Base-by-base conservation (phyloP, 2,888 invertebrate species). In the Frankliniella fusca region DNA sequence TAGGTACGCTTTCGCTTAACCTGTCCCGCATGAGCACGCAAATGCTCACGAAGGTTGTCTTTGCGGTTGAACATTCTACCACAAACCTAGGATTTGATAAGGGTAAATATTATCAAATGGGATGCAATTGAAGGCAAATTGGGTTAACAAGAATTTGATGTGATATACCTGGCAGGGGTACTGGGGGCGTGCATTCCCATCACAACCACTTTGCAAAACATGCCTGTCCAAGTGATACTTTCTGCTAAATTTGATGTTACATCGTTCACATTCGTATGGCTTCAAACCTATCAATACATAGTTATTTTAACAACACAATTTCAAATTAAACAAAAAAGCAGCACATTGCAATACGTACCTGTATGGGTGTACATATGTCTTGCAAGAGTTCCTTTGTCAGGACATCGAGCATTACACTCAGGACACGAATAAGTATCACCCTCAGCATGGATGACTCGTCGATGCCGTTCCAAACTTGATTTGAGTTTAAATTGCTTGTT, bases 201-300 rank as follows among this genome's bases (percentile, higher is more conserved):
- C 91, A 87, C 93, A 93, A n/a, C 92, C 93, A 81, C 91, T 92
- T 85, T 93, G 93, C 76, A 90, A 88, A 86, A 93, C 89, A 86
- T 94, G 94, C 27, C 94, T 89, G 84, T 93, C 89, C 79, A 95
- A 90, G 88, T 95, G 95, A 85, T 94, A 93, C 83, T 92, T 93
- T 83, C 95, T 89, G 1, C 93, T 94, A 87, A 95, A 95, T 84
- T 91, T 91, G 85, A 92, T 92, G 49, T 91, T 90, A 86, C 95
- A 95, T 82, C 91, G 89, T 54, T 90, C 90, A 87, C 95, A 95
- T 48, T 90, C 90, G 85, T 90, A 93, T 0, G 90, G 90, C 85
- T 92, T 91, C 80, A 86, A 83, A 48, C 87, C 87, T 86, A 82
- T 2, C 83, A 82, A 82, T 48, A 82, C 80, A 81, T 23, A 49